Base-by-base conservation (phyloP, 2,113 vertebrate species). In the Acinonyx jubatus region DNA sequence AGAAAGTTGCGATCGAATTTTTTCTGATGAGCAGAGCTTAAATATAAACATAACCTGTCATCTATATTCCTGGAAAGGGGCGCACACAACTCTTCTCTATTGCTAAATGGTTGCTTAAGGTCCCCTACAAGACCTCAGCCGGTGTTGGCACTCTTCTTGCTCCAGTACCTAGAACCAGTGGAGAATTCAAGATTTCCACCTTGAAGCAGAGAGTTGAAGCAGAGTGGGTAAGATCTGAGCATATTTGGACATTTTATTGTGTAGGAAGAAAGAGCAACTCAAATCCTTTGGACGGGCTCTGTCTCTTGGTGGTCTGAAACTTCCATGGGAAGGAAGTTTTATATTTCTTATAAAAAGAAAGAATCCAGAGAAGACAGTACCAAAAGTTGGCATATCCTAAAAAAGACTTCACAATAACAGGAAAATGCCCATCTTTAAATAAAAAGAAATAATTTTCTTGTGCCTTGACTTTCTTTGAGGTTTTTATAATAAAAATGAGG, bases 401-500 rank as follows among this genome's bases (percentile, higher is more conserved):
- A 86, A 92, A 85, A 79, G 78, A 68, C 13, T 38, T 73, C 52
- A 74, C 8, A 29, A 73, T 36, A 91, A 63, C 21, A 90, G n/a
- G 31, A 84, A 96, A 95, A 82, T 78, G 14, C 38, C 33, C 38
- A 68, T 57, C 45, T 92, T 81, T 48, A 97, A 92, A 94, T 82
- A 91, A 48, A 78, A 93, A 85, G 29, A 92, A 93, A 89, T 83
- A 5, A 65, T 91, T 82, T 91, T 88, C 50, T 90, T 86, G 36
- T 36, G 68, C 29, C 79, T 87, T 66, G 57, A 48, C 29, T 76
- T 91, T 96, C 55, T 94, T 89, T 82, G 31, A 94, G 84, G 61
- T 69, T 82, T 82, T 87, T 84, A 89, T 71, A 71, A 88, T 82
- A 23, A 96, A 96, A 96, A 97, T 25, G 11, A 96, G 50, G n/a